Evolutionary conservation across 1,140 invertebrate species (phyloP), one percentile per base, ranked within the genome.

Genomic region (Plectrocnemia conspersa): DNA sequence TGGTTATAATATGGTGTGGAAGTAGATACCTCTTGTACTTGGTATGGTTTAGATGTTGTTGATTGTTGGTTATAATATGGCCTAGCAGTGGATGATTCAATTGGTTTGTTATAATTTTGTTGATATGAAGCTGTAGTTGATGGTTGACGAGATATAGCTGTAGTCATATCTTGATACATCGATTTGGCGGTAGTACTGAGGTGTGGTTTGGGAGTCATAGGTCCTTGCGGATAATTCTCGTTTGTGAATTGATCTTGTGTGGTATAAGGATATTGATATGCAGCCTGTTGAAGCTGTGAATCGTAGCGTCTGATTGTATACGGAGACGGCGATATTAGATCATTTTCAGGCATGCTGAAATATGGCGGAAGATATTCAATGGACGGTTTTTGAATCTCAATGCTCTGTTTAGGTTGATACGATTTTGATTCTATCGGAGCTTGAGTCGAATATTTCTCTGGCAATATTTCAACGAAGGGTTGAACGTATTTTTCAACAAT

Each of bases 201-300:
- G n/a, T n/a, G n/a, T 29, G 7, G 27, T 29, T 7, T 29, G 7
- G n/a, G 7, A 29, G 7, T n/a, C 27, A 38, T 38, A 38, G 15
- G 35, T 6, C 5, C 5, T 13, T 38, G 35, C 5, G 11, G 35
- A 38, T 38, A 16, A 5, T 5, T 10, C 18, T 29, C 6, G 27
- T 7, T 29, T 29, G 6, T 29, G 35, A 15, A 38, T 42, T 42
- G 40, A 42, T 42, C 22, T 42, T 7, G 7, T 42, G 40, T 16
- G 40, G 6, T 22, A 7, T 21, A 22, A n/a, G 40, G 6, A 7
- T 16, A 22, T 42, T 22, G 4, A 19, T 18, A 3, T 15, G 13
- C 7, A 10, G 35, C 13, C 6, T 5, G 15, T 16, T 38, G 35
- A 38, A 5, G 6, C 27, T 45, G 10, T n/a, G 42, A 6, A 24